Percentiles rank a stretch among this genome's conserved stretches.
phyloP scores from a whole-genome alignment of 2,797 vertebrate genomes.

The Trachops cirrhosus region DNA sequence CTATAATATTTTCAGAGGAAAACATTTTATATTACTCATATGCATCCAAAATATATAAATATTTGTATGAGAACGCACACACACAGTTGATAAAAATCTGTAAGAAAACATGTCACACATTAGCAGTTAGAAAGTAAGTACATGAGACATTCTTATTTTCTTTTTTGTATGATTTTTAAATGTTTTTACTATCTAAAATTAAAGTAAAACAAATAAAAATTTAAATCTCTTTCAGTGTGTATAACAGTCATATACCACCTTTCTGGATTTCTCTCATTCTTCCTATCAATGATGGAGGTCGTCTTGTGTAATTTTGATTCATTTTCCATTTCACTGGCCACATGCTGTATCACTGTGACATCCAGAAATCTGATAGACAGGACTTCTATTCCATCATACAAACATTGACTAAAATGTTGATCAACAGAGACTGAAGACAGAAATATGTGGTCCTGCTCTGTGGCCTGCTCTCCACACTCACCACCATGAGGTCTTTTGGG shows the following conservation, averaged over 20 bases:
- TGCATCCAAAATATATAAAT: neutral
- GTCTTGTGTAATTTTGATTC: neutral
- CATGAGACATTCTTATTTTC: neutral
- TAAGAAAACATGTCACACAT: neutral
- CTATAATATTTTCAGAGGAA: neutral
- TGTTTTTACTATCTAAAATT: neutral
- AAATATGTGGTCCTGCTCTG: neutral
- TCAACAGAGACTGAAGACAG: neutral
- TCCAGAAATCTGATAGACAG: neutral
- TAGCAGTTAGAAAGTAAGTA: neutral
- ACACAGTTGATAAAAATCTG: neutral
- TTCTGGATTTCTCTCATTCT: neutral
- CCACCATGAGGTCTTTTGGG: neutral
- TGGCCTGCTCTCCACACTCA: neutral
- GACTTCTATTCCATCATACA: neutral
- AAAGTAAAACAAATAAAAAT: neutral
- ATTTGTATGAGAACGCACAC: neutral
- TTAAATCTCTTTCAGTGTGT: neutral
- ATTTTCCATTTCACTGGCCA: neutral
- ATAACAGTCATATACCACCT: neutral
- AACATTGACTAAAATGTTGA: neutral
- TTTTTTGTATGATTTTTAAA: neutral
- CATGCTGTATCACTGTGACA: neutral
- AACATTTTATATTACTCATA: neutral
- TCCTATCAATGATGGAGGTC: neutral